Conservation (phyloP, 1,140 invertebrate genomes). For the Brachionus manjavacas region DNA sequence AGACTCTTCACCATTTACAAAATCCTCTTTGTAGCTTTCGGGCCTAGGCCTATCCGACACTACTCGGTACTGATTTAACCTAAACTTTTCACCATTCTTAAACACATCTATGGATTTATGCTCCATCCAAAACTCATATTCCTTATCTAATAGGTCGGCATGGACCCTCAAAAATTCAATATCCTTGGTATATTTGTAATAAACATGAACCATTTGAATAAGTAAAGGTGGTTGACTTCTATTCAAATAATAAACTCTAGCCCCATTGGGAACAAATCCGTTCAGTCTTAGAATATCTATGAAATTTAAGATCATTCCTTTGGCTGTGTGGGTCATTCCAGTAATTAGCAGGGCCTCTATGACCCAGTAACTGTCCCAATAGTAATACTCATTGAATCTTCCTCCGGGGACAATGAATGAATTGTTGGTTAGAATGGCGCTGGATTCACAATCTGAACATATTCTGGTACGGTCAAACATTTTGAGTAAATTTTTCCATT, state of each 20-base stretch:
- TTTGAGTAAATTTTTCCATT: conserved; percentile 35
- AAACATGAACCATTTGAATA: conserved; percentile 67
- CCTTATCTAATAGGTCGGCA: background rate
- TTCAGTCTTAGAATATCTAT: conserved; percentile 47
- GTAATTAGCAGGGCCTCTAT: conserved; percentile 74
- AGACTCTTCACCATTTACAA: conserved; percentile 44
- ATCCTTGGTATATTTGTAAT: conserved; percentile 21
- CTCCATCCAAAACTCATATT: conserved; percentile 35
- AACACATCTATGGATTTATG: background rate
- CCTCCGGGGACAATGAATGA: conserved; percentile 77
- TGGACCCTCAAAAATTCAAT: background rate
- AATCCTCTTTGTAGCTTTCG: conserved; percentile 76
- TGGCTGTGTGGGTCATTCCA: conserved; percentile 73
- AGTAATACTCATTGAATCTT: conserved; percentile 77
- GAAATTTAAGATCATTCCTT: conserved; percentile 64
- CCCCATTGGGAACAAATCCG: conserved; percentile 83
- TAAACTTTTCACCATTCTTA: background rate
- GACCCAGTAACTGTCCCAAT: conserved; percentile 93
- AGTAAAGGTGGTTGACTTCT: conserved; percentile 80
- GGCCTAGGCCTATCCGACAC: conserved; percentile 60
- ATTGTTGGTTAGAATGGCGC: conserved; percentile 3
- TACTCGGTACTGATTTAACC: conserved; percentile 4
- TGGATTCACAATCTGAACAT: conserved; percentile 15
- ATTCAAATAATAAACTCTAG: conserved; percentile 75
- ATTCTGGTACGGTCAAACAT: background rate